phyloP scores from a whole-genome alignment of 2,113 vertebrate species.

The Nicator chloris region DNA sequence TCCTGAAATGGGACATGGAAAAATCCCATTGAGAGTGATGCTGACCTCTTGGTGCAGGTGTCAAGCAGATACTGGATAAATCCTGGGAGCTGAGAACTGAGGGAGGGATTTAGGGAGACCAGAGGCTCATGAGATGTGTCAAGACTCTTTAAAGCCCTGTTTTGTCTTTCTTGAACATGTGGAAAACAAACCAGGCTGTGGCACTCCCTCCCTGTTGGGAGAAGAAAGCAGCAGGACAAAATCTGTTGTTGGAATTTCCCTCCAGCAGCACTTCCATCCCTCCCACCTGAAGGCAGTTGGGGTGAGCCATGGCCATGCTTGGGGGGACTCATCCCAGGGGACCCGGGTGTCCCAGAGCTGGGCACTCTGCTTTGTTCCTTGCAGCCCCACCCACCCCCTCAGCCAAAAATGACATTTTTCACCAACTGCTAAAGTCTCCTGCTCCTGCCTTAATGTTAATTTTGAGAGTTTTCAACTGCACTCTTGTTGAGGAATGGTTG shows the following conservation, averaged over 20 bases:
- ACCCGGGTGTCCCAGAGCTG: background rate
- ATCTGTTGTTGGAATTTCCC: background rate
- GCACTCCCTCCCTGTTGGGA: background rate
- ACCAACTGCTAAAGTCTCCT: background rate
- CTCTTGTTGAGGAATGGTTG: too few species aligned
- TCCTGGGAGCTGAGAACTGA: background rate
- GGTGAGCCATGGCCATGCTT: rapidly evolving
- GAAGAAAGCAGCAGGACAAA: background rate
- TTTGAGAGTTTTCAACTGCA: background rate
- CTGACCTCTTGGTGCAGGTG: background rate
- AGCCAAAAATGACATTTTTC: background rate
- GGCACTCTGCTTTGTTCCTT: background rate
- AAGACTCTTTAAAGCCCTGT: rapidly evolving
- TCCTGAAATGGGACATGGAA: background rate
- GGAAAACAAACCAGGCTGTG: background rate
- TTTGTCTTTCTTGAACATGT: background rate
- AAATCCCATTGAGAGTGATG: rapidly evolving
- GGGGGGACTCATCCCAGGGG: background rate
- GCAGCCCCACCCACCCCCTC: background rate
- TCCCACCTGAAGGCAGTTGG: background rate
- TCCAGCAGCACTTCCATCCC: background rate
- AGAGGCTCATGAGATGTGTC: rapidly evolving
- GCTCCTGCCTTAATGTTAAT: background rate
- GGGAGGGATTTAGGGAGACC: background rate
- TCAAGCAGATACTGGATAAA: background rate